Conservation (phyloP, 30 jellyfish, hydroid and myxozoan genomes). For the Cassiopea xamachana region DNA sequence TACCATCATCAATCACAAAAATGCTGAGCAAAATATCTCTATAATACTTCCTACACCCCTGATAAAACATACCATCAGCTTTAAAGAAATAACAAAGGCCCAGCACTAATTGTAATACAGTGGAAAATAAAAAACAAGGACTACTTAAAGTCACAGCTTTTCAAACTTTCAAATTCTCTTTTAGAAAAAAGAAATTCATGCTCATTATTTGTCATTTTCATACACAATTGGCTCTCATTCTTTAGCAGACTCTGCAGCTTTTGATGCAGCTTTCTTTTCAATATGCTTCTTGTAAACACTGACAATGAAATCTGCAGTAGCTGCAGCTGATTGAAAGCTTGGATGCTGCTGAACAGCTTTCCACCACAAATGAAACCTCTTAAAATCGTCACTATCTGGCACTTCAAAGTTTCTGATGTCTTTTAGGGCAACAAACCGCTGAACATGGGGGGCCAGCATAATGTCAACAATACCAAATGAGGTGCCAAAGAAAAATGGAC, state of each 20-base stretch:
- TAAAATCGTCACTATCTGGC: conserved; percentile 62
- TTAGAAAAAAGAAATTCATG: not conserved
- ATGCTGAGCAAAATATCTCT: no score
- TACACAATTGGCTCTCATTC: conserved; percentile 48
- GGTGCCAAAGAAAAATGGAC: conserved; percentile 72
- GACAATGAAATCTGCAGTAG: not conserved
- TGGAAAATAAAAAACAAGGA: no score
- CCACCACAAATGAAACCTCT: conserved; percentile 68
- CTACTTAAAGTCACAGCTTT: no score
- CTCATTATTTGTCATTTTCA: not conserved
- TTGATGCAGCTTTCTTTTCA: conserved; percentile 43
- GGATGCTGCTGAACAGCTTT: conserved; percentile 58
- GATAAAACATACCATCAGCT: no score
- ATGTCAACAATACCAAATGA: conserved; percentile 70
- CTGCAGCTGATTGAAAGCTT: conserved; percentile 48
- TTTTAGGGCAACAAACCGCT: conserved; percentile 67
- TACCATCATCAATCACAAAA: no score
- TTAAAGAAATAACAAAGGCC: no score
- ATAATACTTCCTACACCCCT: no score
- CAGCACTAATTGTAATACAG: no score
- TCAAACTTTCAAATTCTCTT: no score
- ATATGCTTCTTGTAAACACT: conserved; percentile 40
- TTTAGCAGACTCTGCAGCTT: conserved; percentile 58
- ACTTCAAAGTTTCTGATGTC: conserved; percentile 50
- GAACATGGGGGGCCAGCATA: conserved; percentile 69